Evolutionary conservation across 2,888 invertebrate genomes (phyloP).

Genomic region (Campoletis raptor): DNA sequence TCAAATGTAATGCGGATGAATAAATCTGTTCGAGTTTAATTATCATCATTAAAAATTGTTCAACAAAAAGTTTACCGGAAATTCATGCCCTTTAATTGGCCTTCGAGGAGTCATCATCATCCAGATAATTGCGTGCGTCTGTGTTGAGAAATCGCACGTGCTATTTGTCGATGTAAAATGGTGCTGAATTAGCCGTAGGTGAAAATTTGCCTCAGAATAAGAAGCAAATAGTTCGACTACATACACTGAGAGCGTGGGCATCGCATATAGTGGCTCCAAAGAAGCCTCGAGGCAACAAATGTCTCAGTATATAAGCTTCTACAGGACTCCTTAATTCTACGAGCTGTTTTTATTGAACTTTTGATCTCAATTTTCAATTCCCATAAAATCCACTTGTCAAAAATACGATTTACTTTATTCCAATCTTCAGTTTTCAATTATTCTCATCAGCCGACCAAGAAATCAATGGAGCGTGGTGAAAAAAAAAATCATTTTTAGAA

Average conservation of each 20-base stretch:
- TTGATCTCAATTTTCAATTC: not conserved
- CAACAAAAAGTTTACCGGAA: conserved; percentile 20
- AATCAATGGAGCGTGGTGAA: not conserved
- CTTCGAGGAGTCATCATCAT: conserved; percentile 35
- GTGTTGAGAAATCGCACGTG: conserved; percentile 27
- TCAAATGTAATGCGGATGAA: not conserved
- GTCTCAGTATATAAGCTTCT: conserved; percentile 53
- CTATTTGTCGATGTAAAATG: conserved; percentile 49
- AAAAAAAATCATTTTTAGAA: not conserved
- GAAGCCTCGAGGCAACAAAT: conserved; percentile 74
- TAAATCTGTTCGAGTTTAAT: not conserved
- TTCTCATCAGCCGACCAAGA: not conserved
- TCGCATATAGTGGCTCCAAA: conserved; percentile 57
- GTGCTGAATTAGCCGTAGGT: conserved; percentile 61
- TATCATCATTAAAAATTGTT: not conserved
- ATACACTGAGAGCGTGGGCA: conserved; percentile 7
- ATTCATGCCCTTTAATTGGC: conserved; percentile 24
- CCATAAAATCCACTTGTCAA: not conserved
- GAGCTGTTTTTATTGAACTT: not conserved
- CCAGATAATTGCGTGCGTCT: conserved; percentile 36
- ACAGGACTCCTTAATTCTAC: not conserved
- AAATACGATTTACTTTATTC: not conserved
- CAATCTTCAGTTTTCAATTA: not conserved
- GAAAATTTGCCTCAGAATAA: conserved; percentile 45
- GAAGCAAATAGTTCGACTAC: conserved; percentile 23